Evolutionary conservation across 2,113 vertebrate genomes (phyloP).

Genomic region (Pygoscelis antarcticus): DNA sequence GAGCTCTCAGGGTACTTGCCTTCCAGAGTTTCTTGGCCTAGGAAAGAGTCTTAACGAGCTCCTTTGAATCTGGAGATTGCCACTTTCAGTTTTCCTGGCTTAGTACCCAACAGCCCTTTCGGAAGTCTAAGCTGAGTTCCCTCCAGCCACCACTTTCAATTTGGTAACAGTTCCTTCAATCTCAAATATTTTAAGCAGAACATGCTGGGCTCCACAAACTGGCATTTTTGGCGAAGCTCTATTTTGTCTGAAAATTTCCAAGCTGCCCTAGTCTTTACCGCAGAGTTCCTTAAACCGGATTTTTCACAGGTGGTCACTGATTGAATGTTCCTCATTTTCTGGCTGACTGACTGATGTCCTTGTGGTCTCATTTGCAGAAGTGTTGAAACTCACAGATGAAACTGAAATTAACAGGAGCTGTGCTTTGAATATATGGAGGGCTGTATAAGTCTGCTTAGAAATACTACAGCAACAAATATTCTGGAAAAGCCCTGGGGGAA

Average conservation of each 20-base stretch:
- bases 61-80: background rate
- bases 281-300: constrained; percentile 8
- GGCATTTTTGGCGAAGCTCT: background rate
- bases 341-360: background rate
- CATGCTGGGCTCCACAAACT: background rate
- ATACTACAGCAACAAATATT: background rate
- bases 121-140: background rate
- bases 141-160: background rate
- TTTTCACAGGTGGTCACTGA: constrained; percentile 33
- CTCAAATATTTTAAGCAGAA: background rate
- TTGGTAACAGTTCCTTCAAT: background rate
- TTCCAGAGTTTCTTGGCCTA: background rate
- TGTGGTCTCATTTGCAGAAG: constrained; percentile 48
- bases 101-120: background rate
- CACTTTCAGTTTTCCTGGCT: background rate
- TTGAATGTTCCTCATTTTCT: constrained; percentile 44
- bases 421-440: background rate
- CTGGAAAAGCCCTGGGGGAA: background rate
- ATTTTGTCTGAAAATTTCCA: constrained; percentile 16
- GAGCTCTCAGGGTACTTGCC: background rate
- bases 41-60: background rate
- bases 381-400: constrained; percentile 30
- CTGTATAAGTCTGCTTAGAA: background rate
- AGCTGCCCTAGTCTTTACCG: background rate
- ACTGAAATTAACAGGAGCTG: background rate